These are phyloP conservation scores for Rutpela maculata DNA, from an alignment of 2,888 invertebrate species.

Conservation along the genomic window DNA sequence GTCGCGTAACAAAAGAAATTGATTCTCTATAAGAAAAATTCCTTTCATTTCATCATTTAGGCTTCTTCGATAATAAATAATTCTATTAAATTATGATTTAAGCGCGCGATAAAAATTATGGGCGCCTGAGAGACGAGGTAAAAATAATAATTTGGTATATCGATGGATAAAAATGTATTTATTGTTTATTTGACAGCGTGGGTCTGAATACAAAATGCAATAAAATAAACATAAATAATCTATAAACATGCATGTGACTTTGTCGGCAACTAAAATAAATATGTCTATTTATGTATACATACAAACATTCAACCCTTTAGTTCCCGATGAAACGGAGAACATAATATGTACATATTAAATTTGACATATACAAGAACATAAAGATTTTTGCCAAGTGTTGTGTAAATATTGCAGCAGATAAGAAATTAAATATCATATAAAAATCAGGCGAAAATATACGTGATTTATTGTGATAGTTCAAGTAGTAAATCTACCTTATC, in stretches of 20 bases:
- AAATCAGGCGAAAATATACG: too few species aligned
- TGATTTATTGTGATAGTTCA: too few species aligned
- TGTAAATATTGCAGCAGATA: too few species aligned
- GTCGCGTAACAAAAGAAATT: background rate
- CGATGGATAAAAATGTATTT: background rate
- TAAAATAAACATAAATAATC: background rate
- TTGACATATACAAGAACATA: too few species aligned
- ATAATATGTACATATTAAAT: too few species aligned
- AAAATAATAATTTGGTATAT: constrained; percentile 11
- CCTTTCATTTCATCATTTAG: background rate
- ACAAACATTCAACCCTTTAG: too few species aligned
- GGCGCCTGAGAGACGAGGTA: constrained; percentile 23
- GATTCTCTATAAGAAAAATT: constrained; percentile 17
- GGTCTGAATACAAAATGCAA: background rate
- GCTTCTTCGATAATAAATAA: background rate
- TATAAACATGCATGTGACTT: background rate
- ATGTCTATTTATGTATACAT: background rate
- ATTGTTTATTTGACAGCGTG: background rate
- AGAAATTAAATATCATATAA: too few species aligned
- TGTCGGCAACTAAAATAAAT: background rate
- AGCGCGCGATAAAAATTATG: constrained; percentile 11
- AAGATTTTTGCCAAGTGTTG: too few species aligned
- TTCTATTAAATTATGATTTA: constrained; percentile 12
- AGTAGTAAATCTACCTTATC: too few species aligned
- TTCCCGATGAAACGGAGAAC: too few species aligned